Percentiles rank a stretch among this genome's conserved stretches.
phyloP scores from a whole-genome alignment of 2,888 invertebrate genomes.

The Papilio gigon region DNA sequence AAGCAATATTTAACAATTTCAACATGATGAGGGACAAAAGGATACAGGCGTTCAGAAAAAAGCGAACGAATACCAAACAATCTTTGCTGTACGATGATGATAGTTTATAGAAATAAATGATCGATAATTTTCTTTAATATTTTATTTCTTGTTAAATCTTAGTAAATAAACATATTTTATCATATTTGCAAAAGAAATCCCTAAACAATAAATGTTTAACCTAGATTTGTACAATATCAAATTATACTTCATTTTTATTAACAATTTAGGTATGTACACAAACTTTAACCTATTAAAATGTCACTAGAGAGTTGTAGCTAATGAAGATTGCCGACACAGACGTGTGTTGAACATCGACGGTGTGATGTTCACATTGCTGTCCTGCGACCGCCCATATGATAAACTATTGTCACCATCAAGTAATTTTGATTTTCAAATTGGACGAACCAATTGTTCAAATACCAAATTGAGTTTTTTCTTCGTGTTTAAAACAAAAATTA shows the following conservation, averaged over 20 bases:
- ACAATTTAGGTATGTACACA: conserved; percentile 39
- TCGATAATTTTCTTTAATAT: conserved; percentile 52
- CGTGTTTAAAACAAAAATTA: background rate
- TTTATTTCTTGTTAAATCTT: conserved; percentile 60
- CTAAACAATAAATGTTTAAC: conserved; percentile 39
- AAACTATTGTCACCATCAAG: background rate
- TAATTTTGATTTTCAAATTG: background rate
- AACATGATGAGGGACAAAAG: conserved; percentile 49
- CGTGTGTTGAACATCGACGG: background rate
- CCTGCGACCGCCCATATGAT: background rate
- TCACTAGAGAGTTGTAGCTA: conserved; percentile 1
- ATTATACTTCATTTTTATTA: conserved; percentile 41
- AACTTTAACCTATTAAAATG: conserved; percentile 10
- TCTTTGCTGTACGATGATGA: conserved; percentile 72
- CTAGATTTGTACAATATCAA: conserved; percentile 51
- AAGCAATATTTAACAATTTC: conserved; percentile 58
- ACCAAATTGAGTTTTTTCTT: background rate
- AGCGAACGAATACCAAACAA: conserved; percentile 55
- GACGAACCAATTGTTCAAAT: background rate
- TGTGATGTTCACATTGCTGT: background rate
- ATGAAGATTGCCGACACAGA: conserved; percentile 10
- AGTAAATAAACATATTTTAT: conserved; percentile 53
- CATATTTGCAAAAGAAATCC: conserved; percentile 46
- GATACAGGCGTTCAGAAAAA: conserved; percentile 51
- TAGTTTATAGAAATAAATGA: conserved; percentile 56